Conservation (phyloP, 2,888 invertebrate species). For the Tryphoninae sp. region DNA sequence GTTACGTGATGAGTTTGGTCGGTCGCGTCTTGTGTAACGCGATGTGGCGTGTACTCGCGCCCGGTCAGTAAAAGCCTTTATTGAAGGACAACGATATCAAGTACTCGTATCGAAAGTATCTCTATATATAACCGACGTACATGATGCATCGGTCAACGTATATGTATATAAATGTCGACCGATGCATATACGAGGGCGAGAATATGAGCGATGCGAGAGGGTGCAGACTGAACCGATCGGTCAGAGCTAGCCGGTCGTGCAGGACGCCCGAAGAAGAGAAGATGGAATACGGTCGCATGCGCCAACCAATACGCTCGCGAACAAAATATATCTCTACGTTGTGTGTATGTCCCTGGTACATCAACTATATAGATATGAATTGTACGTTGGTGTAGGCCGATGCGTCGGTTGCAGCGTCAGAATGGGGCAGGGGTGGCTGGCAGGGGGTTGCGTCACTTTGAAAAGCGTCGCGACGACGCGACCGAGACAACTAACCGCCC, state of each 20-base stretch:
- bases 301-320: slow-evolving; percentile 1
- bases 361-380: not conserved
- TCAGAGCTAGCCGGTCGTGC: slow-evolving; percentile 59
- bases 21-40: slow-evolving; percentile 61
- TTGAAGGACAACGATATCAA: slow-evolving; percentile 65
- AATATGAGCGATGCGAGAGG: slow-evolving; percentile 31
- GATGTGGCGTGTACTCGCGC: slow-evolving; percentile 7
- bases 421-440: slow-evolving; percentile 48
- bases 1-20: slow-evolving; percentile 53
- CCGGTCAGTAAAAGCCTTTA: slow-evolving; percentile 65
- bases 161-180: not conserved
- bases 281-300: slow-evolving; percentile 36
- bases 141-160: not conserved
- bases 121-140: not conserved
- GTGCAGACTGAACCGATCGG: slow-evolving; percentile 65
- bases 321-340: slow-evolving; percentile 10
- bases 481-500: slow-evolving; percentile 39
- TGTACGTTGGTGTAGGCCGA: not conserved
- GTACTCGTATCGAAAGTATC: not conserved
- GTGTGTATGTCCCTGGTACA: not conserved
- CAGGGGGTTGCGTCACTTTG: slow-evolving; percentile 62
- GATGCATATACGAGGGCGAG: slow-evolving; percentile 20
- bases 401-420: slow-evolving; percentile 19
- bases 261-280: slow-evolving; percentile 65
- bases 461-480: slow-evolving; percentile 59